Percentiles rank a stretch among this genome's conserved stretches.
These are phyloP conservation scores for Rhea americana DNA, from an alignment of 2,113 vertebrate genomes.

Conservation along the genomic window DNA sequence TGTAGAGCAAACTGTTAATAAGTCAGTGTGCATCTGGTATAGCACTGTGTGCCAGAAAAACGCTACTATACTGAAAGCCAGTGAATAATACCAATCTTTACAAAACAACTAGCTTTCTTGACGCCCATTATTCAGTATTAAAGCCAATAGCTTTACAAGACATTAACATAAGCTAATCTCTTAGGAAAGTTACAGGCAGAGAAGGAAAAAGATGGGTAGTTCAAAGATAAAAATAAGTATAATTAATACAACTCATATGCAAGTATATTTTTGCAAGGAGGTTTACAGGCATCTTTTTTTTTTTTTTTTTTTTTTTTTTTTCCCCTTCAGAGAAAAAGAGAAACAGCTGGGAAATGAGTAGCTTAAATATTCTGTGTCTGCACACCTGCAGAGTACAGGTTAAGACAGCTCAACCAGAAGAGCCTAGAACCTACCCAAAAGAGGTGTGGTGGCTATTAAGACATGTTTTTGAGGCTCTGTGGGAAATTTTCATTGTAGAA, in stretches of 20 bases:
- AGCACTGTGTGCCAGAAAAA: neutral
- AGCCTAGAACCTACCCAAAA: neutral
- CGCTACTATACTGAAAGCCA: neutral
- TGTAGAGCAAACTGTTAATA: neutral
- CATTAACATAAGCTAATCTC: neutral
- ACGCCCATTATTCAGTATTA: neutral
- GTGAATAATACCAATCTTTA: neutral
- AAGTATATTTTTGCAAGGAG: neutral
- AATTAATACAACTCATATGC: neutral
- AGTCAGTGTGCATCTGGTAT: neutral
- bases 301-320: neutral
- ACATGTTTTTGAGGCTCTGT: neutral
- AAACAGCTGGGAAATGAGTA: neutral
- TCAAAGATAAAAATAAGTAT: neutral
- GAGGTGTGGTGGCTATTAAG: neutral
- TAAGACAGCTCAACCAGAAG: neutral
- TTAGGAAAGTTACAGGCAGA: neutral
- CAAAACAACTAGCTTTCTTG: neutral
- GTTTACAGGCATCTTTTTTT: neutral
- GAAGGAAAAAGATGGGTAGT: neutral
- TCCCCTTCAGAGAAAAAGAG: neutral
- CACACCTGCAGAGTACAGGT: slow-evolving; percentile 20
- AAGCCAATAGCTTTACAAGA: neutral
- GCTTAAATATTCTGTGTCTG: neutral
- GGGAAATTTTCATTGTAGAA: neutral